Evolutionary conservation across 2,113 vertebrate species (phyloP).

Genomic region (Helogale parvula): DNA sequence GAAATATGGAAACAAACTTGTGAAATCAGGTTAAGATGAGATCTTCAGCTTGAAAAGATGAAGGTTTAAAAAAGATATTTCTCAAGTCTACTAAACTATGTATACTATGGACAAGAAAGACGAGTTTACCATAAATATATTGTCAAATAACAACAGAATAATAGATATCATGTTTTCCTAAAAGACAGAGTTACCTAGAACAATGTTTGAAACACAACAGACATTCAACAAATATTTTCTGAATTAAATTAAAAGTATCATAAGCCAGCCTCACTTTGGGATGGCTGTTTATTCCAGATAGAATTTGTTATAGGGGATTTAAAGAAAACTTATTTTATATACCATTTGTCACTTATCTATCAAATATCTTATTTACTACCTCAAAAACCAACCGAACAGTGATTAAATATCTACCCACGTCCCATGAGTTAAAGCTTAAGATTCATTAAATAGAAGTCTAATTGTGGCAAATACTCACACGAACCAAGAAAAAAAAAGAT

Average conservation of each 20-base stretch:
- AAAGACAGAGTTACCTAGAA: neutral
- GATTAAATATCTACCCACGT: neutral
- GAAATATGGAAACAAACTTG: neutral
- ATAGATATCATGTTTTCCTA: neutral
- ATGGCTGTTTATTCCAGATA: neutral
- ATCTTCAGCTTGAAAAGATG: neutral
- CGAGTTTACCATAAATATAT: neutral
- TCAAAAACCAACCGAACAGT: conserved; percentile 6
- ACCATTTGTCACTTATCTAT: conserved; percentile 1
- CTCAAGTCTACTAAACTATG: neutral
- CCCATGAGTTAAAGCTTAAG: neutral
- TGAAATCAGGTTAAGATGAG: neutral
- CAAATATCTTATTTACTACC: neutral
- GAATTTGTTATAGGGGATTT: neutral
- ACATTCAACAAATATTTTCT: neutral
- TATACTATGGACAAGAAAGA: neutral
- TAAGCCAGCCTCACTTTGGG: neutral
- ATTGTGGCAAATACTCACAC: conserved; percentile 73
- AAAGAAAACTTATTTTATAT: neutral
- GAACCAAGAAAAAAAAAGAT: conserved; percentile 86
- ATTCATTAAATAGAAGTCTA: neutral
- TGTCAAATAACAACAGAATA: neutral
- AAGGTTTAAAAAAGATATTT: neutral
- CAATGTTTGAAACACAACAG: neutral
- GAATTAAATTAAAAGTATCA: neutral